A percentile compares a stretch with the other conserved stretches of the same genome.
Conservation (phyloP, 2,797 vertebrate species). For the Siniperca obscura region DNA sequence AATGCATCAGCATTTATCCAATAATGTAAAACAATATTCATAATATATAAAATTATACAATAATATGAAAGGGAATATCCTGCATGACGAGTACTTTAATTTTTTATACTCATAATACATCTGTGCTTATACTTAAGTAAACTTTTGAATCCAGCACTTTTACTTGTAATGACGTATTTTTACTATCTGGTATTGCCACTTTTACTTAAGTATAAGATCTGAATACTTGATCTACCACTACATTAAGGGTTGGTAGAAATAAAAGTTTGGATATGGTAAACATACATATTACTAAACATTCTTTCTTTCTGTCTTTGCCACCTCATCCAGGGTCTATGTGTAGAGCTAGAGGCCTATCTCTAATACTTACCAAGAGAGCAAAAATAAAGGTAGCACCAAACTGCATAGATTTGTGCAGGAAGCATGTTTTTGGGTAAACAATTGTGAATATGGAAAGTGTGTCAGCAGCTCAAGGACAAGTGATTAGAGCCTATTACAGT, state of each 20-base stretch:
- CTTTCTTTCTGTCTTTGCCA: not conserved
- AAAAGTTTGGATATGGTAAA: not conserved
- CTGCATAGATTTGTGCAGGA: not conserved
- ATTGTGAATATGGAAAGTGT: not conserved
- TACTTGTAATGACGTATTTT: not conserved
- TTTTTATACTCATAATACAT: not conserved
- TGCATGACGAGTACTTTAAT: not conserved
- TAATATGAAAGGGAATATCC: not conserved
- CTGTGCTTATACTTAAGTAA: not conserved
- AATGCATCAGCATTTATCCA: not conserved
- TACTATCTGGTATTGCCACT: not conserved
- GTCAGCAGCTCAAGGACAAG: not conserved
- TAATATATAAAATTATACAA: not conserved
- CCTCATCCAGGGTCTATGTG: not conserved
- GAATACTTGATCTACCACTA: not conserved
- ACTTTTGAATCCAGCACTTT: not conserved
- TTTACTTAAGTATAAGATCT: not conserved
- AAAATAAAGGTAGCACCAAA: not conserved
- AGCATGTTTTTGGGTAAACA: not conserved
- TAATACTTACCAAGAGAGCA: not conserved
- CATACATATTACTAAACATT: not conserved
- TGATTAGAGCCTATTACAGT: not conserved
- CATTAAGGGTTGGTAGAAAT: not conserved
- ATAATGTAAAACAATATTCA: not conserved
- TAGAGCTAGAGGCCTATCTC: not conserved